Base-by-base conservation (phyloP, 2,113 vertebrate species). In the Daboia siamensis region DNA sequence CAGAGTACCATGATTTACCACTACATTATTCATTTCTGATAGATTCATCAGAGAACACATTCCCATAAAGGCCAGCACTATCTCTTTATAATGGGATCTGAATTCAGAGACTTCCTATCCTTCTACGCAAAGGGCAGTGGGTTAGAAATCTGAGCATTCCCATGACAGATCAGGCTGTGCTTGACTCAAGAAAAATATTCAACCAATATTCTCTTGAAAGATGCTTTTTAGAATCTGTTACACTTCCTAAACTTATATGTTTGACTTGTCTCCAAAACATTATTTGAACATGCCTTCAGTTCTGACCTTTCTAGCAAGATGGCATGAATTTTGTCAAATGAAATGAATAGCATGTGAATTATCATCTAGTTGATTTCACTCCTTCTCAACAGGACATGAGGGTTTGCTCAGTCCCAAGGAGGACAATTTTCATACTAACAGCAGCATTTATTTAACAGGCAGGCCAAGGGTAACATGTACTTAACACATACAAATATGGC, bases 321-420 rank as follows among this genome's bases (percentile, higher is more conserved):
- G 44, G n/a, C 88, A 93, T 93, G 92, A 24, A 3, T 91, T 93
- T 92, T 95, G 48, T 55, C 91, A 94, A 33, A 51, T 26, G 55
- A 96, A 90, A 94, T 84, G 15, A 39, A 59, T 9, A 90, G 93
- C 24, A 95, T 69, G 88, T 94, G 94, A 91, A 94, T 92, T 96
- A 54, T 51, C 54, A 86, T 56, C 51, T 55, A 91, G 33, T 3
- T 90, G 88, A 91, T 80, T 94, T 89, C 48, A 17, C 0, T 0
- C 24, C 17, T 10, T 17, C 29, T 89, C 55, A 64, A 55, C 48
- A 57, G 24, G 57, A 54, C 74, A 69, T 85, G 87, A 88, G 85
- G 92, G 26, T 95, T 44, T 48, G 57, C 2, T 93, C n/a, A 94
- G 33, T 93, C 52, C 4, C 33, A 88, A 2, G 2, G 93, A 93